Evolutionary conservation across 2,888 invertebrate species (phyloP), one percentile per base, ranked within the genome.

Genomic region (Meiosimyza platycephala): DNA sequence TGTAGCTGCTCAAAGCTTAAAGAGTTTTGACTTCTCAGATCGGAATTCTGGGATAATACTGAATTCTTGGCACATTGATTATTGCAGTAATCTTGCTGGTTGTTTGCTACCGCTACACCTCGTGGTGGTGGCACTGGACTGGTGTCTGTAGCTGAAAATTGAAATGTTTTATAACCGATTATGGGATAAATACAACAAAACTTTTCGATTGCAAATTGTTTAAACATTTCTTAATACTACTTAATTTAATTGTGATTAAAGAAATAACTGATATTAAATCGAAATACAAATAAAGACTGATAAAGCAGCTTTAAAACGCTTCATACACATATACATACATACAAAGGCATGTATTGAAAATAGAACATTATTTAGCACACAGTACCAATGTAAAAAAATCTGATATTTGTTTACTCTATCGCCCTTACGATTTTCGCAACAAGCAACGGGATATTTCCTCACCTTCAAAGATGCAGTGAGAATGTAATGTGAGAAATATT

Each of bases 1-100:
- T 87, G 87, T 13, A 76, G 70, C 16, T 77, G 76, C 5, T 76
- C 77, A 60, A 85, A 86, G 50, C 80, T 77, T 9, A 55, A 64
- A 18, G 60, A 72, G 40, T 71, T 79, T 72, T 63, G 74, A 76
- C 72, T 80, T 77, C 64, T 72, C 47, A 69, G 60, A 65, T 75
- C 77, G 69, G 63, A 74, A 54, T 70, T 18, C 22, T 63, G 33
- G 57, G 51, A 33, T 59, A 51, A 67, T 63, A 75, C 72, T 78
- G 74, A 70, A 79, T 71, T 50, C 72, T 77, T 78, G 76, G 74
- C 73, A 75, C 73, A 72, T 48, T 66, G 72, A 54, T 66, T 73
- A 33, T 66, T 66, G 48, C 55, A 40, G n/a, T 74, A 69, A 13
- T 69, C 54, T 54, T 68, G 72, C 52, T 74, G 74, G 13, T 60